Conservation (phyloP, 2,888 invertebrate genomes). For the Eupsilia transversa region DNA sequence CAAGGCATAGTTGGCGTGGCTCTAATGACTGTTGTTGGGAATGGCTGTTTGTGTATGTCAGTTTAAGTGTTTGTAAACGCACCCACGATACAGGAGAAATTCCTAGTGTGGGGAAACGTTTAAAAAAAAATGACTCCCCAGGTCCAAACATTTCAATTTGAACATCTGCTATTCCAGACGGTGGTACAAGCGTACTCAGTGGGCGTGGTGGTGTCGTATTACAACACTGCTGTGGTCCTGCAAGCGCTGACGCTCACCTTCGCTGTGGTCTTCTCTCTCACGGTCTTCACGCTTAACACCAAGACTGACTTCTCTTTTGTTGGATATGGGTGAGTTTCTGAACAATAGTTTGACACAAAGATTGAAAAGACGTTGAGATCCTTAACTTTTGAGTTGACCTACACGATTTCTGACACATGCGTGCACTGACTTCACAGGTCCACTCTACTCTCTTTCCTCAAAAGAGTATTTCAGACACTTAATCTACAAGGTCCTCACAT, state of each 20-base stretch:
- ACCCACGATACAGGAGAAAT: too few species aligned
- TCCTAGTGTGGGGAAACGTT: too few species aligned
- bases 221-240: slow-evolving; percentile 93
- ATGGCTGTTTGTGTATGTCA: too few species aligned
- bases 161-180: slow-evolving; percentile 91
- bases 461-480: neutral
- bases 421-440: neutral
- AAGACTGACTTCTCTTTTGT: slow-evolving; percentile 95
- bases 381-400: too few species aligned
- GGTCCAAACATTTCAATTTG: too few species aligned
- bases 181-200: slow-evolving; percentile 94
- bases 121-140: too few species aligned
- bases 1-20: neutral
- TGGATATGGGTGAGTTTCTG: slow-evolving; percentile 92
- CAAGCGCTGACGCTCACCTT: slow-evolving; percentile 95
- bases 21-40: too few species aligned
- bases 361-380: neutral
- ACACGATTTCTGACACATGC: neutral
- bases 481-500: neutral
- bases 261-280: slow-evolving; percentile 93
- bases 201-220: slow-evolving; percentile 95
- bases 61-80: too few species aligned
- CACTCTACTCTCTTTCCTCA: neutral
- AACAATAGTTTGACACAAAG: neutral
- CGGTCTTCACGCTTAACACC: slow-evolving; percentile 96